These are phyloP conservation scores for Pithys albifrons DNA, from an alignment of 2,113 vertebrate genomes.

Conservation along the genomic window DNA sequence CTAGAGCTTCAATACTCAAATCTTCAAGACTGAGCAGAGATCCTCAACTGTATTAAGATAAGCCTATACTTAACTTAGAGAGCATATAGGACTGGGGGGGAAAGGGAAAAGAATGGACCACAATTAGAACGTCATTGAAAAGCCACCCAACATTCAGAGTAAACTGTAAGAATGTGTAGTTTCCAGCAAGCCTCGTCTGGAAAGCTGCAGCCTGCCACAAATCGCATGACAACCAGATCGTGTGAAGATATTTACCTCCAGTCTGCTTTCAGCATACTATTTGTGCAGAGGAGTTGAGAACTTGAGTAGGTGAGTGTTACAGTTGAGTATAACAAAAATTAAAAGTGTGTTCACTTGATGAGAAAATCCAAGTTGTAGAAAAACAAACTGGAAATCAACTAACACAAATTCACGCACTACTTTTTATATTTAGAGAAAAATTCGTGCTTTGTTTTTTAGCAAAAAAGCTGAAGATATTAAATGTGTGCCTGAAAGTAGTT, in stretches of 20 bases:
- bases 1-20: neutral
- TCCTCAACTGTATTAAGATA: neutral
- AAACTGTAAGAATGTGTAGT: neutral
- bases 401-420: neutral
- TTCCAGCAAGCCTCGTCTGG: neutral
- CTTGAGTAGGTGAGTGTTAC: constrained; percentile 23
- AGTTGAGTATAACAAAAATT: neutral
- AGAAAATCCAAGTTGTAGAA: neutral
- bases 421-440: neutral
- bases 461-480: neutral
- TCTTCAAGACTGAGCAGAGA: neutral
- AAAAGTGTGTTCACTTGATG: neutral
- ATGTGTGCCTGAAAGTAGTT: accelerated
- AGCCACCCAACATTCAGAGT: neutral
- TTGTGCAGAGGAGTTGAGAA: neutral
- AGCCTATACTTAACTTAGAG: neutral
- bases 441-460: accelerated
- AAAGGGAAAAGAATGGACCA: neutral
- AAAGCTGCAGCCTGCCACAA: neutral
- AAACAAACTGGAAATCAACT: neutral
- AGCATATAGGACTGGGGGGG: neutral
- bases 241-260: neutral
- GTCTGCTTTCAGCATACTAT: neutral
- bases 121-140: neutral
- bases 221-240: neutral